Evolutionary conservation across 2,888 invertebrate species (phyloP).

Genomic region (Pegoplata infirma): DNA sequence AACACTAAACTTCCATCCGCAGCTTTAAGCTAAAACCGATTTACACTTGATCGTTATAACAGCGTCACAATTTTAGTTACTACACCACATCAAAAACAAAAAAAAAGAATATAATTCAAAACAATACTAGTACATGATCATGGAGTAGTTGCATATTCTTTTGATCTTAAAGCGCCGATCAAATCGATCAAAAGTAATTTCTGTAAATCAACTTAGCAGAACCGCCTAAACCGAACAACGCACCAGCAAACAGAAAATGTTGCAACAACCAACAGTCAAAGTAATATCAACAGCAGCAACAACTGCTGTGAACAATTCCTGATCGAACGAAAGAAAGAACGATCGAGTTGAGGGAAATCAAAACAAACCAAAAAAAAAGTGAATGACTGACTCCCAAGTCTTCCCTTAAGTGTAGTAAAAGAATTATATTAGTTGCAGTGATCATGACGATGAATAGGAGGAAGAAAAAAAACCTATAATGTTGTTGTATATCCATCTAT

Average conservation of each 20-base stretch:
- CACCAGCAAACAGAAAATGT: slow-evolving; percentile 47
- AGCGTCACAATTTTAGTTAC: slow-evolving; percentile 57
- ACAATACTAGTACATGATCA: not conserved
- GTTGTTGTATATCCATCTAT: slow-evolving; percentile 38
- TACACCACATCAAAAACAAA: slow-evolving; percentile 28
- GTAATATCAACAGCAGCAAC: slow-evolving; percentile 12
- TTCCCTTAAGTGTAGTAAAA: slow-evolving; percentile 16
- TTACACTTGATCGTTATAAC: slow-evolving; percentile 59
- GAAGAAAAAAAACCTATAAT: slow-evolving; percentile 13
- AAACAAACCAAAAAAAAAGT: slow-evolving; percentile 3
- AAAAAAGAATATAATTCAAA: slow-evolving; percentile 15
- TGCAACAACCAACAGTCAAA: slow-evolving; percentile 12
- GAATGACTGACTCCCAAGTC: slow-evolving; percentile 4
- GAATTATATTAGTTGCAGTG: not conserved
- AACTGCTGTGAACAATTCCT: slow-evolving; percentile 31
- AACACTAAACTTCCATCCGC: slow-evolving; percentile 12
- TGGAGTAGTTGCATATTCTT: slow-evolving; percentile 62
- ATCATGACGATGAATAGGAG: not conserved
- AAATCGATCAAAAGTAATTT: slow-evolving; percentile 78
- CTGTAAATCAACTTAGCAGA: slow-evolving; percentile 66
- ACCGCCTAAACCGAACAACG: slow-evolving; percentile 67
- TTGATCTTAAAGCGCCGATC: slow-evolving; percentile 78
- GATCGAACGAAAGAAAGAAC: slow-evolving; percentile 39
- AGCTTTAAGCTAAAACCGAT: slow-evolving; percentile 43
- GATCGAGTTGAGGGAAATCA: slow-evolving; percentile 16